Evolutionary conservation across 2,888 invertebrate species (phyloP).

Genomic region (Periphyllus acericola): DNA sequence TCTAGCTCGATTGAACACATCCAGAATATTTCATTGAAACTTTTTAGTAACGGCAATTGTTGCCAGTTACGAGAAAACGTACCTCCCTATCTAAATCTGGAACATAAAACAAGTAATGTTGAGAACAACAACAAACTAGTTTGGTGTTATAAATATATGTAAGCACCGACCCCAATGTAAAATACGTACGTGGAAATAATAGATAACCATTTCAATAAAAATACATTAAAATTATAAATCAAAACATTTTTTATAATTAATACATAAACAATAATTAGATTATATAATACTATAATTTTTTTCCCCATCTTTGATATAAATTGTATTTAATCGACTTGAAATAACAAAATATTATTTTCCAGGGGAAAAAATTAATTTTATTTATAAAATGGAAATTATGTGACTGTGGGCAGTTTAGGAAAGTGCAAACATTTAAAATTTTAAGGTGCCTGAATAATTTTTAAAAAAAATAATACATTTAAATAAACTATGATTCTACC

Average conservation of each 20-base stretch:
- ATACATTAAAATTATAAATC: neutral
- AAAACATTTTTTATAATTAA: neutral
- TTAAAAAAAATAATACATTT: neutral
- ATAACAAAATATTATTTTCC: too few species aligned
- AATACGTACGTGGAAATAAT: neutral
- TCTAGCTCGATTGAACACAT: slow-evolving; percentile 40
- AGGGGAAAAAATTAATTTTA: too few species aligned
- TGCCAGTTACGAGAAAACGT: neutral
- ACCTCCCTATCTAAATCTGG: neutral
- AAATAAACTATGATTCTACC: neutral
- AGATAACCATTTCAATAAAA: too few species aligned
- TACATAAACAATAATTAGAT: too few species aligned
- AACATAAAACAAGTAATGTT: neutral
- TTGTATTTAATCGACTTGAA: too few species aligned
- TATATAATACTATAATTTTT: too few species aligned
- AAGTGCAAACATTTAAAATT: too few species aligned
- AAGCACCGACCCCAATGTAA: neutral
- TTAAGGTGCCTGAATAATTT: neutral
- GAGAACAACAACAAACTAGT: neutral
- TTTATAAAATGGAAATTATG: too few species aligned
- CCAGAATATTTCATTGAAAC: slow-evolving; percentile 46
- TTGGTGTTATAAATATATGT: neutral
- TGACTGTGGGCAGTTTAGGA: too few species aligned
- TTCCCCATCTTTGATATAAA: too few species aligned
- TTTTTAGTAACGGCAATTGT: slow-evolving; percentile 5